Percentiles rank a stretch among this genome's conserved stretches.
Conservation (phyloP, 2,888 invertebrate genomes). For the Acanthosepion pharaonis region DNA sequence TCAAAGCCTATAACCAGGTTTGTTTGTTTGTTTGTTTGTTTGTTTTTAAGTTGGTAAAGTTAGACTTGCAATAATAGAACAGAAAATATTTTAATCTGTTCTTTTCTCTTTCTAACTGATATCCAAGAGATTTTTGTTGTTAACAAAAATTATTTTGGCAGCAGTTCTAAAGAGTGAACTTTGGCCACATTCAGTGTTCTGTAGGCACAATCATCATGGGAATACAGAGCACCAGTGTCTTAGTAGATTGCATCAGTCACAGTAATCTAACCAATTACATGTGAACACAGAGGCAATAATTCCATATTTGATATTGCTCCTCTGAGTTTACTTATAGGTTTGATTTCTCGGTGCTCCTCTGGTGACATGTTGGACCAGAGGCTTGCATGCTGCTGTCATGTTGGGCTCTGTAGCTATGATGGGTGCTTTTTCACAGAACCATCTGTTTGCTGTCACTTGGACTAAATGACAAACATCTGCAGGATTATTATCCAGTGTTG, state of each 20-base stretch:
- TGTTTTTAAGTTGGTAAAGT: neutral
- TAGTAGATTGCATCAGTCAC: neutral
- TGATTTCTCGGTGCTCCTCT: constrained; percentile 51
- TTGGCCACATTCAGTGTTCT: neutral
- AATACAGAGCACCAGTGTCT: neutral
- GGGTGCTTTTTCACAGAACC: neutral
- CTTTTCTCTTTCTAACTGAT: neutral
- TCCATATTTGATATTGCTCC: neutral
- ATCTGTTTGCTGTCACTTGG: neutral
- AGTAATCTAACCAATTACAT: neutral
- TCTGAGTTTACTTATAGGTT: neutral
- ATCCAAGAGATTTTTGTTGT: neutral
- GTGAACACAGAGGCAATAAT: neutral
- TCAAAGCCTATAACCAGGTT: neutral
- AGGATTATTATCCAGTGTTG: neutral
- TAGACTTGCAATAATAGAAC: neutral
- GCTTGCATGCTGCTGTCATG: constrained; percentile 50
- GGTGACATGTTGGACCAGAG: constrained; percentile 60
- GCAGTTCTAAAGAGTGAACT: neutral
- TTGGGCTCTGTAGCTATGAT: constrained; percentile 41
- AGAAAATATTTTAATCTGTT: neutral
- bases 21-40: neutral
- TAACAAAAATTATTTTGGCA: neutral
- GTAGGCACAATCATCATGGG: neutral
- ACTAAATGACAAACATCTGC: neutral